Conservation (phyloP, 2,797 vertebrate genomes). For the Megalops cyprinoides region DNA sequence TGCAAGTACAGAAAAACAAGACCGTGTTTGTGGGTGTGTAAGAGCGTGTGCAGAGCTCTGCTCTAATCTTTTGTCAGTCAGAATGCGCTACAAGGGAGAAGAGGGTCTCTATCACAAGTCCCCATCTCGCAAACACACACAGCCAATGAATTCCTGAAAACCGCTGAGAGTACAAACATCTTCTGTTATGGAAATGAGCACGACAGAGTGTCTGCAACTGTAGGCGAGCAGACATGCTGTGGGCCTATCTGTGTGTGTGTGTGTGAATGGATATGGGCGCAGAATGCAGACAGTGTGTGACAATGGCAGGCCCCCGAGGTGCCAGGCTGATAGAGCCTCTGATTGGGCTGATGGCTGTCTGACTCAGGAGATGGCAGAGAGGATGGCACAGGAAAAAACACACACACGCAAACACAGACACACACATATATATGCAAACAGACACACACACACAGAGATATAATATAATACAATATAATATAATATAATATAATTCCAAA, state of each 20-base stretch:
- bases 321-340: constrained; percentile 45
- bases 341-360: constrained; percentile 52
- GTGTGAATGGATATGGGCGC: constrained; percentile 2
- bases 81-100: constrained; percentile 59
- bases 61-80: constrained; percentile 56
- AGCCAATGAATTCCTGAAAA: constrained; percentile 66
- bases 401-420: constrained; percentile 31
- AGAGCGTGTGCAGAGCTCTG: constrained; percentile 3
- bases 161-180: constrained; percentile 67
- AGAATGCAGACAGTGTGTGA: constrained; percentile 43
- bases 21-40: constrained; percentile 24
- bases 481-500: too few relatives aligned
- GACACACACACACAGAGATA: not conserved
- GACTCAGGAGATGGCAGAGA: constrained; percentile 39
- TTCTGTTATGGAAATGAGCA: constrained; percentile 70
- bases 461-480: too few relatives aligned
- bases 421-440: not conserved
- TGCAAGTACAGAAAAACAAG: constrained; percentile 32
- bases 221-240: constrained; percentile 36
- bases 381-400: constrained; percentile 34
- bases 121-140: constrained; percentile 68
- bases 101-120: constrained; percentile 52
- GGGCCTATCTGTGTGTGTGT: not conserved
- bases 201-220: constrained; percentile 62
- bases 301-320: constrained; percentile 46